Conservation (phyloP, 1,140 invertebrate species). For the Paramacrobiotus metropolitanus region DNA sequence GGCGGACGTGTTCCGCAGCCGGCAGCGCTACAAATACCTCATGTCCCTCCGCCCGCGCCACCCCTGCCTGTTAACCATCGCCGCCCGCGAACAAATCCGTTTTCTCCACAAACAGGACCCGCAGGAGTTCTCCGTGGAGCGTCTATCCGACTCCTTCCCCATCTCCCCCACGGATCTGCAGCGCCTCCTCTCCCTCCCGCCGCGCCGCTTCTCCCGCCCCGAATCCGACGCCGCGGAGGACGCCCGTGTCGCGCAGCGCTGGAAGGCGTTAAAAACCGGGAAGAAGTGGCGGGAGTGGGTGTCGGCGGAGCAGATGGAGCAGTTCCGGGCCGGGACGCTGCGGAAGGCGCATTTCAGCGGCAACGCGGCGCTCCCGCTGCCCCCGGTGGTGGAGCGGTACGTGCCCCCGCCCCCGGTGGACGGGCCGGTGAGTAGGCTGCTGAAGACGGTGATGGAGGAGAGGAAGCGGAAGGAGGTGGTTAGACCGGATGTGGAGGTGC, state of each 20-base stretch:
- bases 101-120: conserved; percentile 38
- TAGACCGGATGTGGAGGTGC: no score
- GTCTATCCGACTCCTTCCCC: conserved; percentile 51
- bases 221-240: background rate
- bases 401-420: background rate
- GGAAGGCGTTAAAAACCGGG: background rate
- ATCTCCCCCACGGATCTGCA: conserved; percentile 28
- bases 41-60: no score
- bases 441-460: background rate
- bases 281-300: background rate
- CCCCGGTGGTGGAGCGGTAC: background rate
- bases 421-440: background rate
- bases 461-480: no score
- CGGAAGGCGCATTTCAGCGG: background rate
- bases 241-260: background rate
- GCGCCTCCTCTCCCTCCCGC: conserved; percentile 14
- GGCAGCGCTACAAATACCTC: no score
- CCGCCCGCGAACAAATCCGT: conserved; percentile 55
- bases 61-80: conserved; percentile 53
- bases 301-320: background rate
- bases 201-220: conserved; percentile 6
- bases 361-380: background rate
- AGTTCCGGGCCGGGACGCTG: background rate
- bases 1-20: no score
- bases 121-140: conserved; percentile 43